Evolutionary conservation across 1,140 invertebrate species (phyloP), one percentile per base, ranked within the genome.

Genomic region (Mesaphorura yosii): DNA sequence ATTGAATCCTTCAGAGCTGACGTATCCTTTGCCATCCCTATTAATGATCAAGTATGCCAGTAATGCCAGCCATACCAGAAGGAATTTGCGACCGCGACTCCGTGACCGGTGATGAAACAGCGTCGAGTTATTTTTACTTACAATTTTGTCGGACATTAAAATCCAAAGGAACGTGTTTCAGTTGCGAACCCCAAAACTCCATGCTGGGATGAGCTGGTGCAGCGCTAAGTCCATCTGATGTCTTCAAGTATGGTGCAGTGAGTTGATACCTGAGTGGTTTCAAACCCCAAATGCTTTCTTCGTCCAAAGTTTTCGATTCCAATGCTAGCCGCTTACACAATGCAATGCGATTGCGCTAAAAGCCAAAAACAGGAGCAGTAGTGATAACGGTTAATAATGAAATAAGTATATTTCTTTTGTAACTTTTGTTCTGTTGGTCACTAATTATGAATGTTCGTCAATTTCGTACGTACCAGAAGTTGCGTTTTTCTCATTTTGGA

Each of bases 271-370:
- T 27, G 20, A 48, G 28, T 29, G 46, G 46, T 34, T 48, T 48
- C 12, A 48, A 22, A 6, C 46, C 46, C 29, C 46, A 34, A 34
- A 31, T 48, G 20, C 46, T 48, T n/a, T 26, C 20, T 48, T 48
- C 46, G 20, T 48, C 46, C 22, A 48, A 48, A n/a, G n/a, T n/a
- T n/a, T n/a, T n/a, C n/a, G n/a, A n/a, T n/a, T n/a, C n/a, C n/a
- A n/a, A n/a, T n/a, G n/a, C n/a, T n/a, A n/a, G n/a, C n/a, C n/a
- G n/a, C n/a, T n/a, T n/a, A n/a, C n/a, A n/a, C n/a, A n/a, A n/a
- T n/a, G n/a, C n/a, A n/a, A n/a, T n/a, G n/a, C n/a, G n/a, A n/a
- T n/a, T n/a, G n/a, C n/a, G n/a, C n/a, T n/a, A n/a, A n/a, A n/a
- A n/a, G n/a, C n/a, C n/a, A n/a, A n/a, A n/a, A n/a, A n/a, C n/a